Conservation (phyloP, 2,797 vertebrate genomes). For the Rhincodon typus region DNA sequence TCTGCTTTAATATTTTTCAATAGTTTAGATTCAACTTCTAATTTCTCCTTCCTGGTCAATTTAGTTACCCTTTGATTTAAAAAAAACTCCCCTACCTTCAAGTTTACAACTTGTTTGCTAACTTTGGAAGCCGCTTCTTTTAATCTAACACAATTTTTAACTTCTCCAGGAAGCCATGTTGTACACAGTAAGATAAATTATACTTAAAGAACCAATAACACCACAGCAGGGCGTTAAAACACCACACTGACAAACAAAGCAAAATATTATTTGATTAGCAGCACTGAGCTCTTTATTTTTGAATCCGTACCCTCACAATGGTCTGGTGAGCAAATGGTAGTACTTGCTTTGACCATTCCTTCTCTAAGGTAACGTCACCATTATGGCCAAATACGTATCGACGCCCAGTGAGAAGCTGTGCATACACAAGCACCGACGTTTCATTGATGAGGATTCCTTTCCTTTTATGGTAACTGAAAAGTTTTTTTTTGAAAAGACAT, state of each 20-base stretch:
- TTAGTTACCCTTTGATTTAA: background rate
- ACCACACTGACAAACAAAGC: background rate
- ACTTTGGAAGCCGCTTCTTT: background rate
- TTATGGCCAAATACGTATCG: conserved; percentile 77
- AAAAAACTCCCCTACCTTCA: background rate
- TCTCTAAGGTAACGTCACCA: conserved; percentile 81
- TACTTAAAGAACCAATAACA: background rate
- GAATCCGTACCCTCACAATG: conserved; percentile 73
- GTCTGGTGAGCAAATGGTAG: conserved; percentile 85
- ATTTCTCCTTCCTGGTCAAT: background rate
- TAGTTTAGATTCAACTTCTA: background rate
- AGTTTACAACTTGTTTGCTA: background rate
- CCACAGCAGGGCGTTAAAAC: background rate
- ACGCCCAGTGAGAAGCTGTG: conserved; percentile 79
- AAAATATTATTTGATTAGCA: background rate
- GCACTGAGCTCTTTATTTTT: background rate
- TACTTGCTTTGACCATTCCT: conserved; percentile 91
- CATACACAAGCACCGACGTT: conserved; percentile 72
- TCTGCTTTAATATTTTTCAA: background rate
- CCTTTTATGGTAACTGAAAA: conserved; percentile 71
- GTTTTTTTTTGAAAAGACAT: conserved; percentile 38
- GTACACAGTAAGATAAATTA: background rate
- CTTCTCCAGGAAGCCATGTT: background rate
- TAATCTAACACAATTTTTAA: background rate
- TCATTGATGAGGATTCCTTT: conserved; percentile 88